Evolutionary conservation across 2,113 vertebrate species (phyloP).

Genomic region (Chrysemys picta): DNA sequence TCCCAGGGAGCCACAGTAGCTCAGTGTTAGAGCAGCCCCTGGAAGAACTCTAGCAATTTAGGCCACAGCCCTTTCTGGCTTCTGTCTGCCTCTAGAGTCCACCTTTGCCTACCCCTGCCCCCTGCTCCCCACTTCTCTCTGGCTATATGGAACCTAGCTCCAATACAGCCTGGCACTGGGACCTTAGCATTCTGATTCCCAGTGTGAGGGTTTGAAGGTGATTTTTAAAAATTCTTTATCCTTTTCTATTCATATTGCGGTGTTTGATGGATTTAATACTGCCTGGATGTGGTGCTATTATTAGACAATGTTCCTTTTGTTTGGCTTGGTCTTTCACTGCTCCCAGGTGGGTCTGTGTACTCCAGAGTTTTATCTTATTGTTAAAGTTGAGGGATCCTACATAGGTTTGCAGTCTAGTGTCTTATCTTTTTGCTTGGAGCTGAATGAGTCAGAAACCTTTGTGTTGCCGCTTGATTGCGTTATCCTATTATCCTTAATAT

Average conservation of each 20-base stretch:
- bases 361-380: rapidly evolving
- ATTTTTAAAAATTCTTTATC: neutral
- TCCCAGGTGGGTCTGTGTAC: neutral
- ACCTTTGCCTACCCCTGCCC: neutral
- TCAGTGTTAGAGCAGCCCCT: neutral
- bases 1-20: neutral
- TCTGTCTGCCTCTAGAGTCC: neutral
- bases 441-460: neutral
- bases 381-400: rapidly evolving
- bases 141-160: neutral
- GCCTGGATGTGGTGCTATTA: neutral
- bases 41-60: neutral
- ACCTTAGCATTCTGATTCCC: neutral
- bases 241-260: neutral
- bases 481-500: neutral
- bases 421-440: rapidly evolving
- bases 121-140: neutral
- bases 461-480: neutral
- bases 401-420: neutral
- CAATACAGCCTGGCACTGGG: neutral
- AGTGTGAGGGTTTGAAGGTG: neutral
- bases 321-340: neutral
- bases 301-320: neutral
- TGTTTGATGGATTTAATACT: neutral
- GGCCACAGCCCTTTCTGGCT: neutral